Evolutionary conservation across 2,888 invertebrate species (phyloP).

Genomic region (Anagyrus pseudococci): DNA sequence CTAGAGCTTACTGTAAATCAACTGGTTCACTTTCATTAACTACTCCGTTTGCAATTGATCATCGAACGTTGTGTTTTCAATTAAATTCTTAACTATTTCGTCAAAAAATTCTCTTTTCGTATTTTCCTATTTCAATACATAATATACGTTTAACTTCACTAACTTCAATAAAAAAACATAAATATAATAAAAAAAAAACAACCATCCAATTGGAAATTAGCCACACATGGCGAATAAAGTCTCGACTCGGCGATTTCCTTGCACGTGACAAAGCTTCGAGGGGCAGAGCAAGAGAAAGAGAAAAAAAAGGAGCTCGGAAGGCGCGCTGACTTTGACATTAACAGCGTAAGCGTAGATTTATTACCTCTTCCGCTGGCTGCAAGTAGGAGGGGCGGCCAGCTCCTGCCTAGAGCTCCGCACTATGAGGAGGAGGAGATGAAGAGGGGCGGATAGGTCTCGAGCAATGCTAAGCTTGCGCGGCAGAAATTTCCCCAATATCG

Average conservation of each 20-base stretch:
- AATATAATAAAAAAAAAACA: too few species aligned
- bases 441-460: slow-evolving; percentile 1
- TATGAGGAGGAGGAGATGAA: neutral
- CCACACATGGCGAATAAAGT: neutral
- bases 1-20: too few species aligned
- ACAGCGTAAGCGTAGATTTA: slow-evolving; percentile 55
- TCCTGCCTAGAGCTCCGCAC: neutral
- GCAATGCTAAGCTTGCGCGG: slow-evolving; percentile 38
- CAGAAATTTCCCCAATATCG: slow-evolving; percentile 55
- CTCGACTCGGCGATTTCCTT: neutral
- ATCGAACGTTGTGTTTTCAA: too few species aligned
- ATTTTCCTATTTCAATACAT: too few species aligned
- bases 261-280: neutral
- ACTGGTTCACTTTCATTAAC: too few species aligned
- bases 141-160: too few species aligned
- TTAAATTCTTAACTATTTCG: too few species aligned
- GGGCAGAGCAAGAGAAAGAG: slow-evolving; percentile 33
- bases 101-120: too few species aligned
- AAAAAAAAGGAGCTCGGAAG: slow-evolving; percentile 20
- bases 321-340: slow-evolving; percentile 56
- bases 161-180: too few species aligned
- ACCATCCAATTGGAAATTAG: too few species aligned
- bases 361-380: slow-evolving; percentile 40
- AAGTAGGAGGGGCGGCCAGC: neutral
- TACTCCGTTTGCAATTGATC: too few species aligned